Percentiles rank a stretch among this genome's conserved stretches.
Conservation (phyloP, 2,797 vertebrate genomes). For the Synanceia verrucosa region DNA sequence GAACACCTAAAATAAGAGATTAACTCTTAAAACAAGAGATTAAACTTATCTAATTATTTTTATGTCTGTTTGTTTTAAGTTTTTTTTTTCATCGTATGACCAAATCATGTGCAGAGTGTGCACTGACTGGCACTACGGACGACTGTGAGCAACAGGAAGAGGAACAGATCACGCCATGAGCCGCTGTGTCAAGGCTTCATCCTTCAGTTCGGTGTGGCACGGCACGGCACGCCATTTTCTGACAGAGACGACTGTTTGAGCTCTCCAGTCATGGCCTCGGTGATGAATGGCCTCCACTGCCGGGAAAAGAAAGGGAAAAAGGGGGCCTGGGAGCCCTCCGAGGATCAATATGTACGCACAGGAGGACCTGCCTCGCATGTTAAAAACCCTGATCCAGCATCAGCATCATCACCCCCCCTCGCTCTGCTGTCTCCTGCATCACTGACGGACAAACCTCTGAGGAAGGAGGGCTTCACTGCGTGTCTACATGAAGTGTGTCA, state of each 20-base stretch:
- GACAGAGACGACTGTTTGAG: constrained; percentile 77
- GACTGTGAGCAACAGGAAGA: constrained; percentile 54
- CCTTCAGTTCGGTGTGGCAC: constrained; percentile 47
- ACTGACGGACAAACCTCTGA: constrained; percentile 71
- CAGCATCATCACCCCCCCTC: constrained; percentile 3
- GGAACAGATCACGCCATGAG: constrained; percentile 53
- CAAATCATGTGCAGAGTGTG: too few species aligned
- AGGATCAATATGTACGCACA: constrained; percentile 81
- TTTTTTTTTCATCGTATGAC: too few species aligned
- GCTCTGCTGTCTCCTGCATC: constrained; percentile 67
- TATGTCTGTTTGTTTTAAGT: too few species aligned
- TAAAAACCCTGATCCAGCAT: constrained; percentile 72
- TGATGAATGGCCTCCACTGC: constrained; percentile 83
- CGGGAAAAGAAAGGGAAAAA: constrained; percentile 71
- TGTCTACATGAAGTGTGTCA: constrained; percentile 75
- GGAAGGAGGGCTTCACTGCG: constrained; percentile 55
- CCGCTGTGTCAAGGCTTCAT: constrained; percentile 61
- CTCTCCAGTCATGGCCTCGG: constrained; percentile 78
- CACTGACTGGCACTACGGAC: constrained; percentile 62
- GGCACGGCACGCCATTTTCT: constrained; percentile 61
- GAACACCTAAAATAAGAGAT: too few species aligned
- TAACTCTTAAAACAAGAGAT: too few species aligned
- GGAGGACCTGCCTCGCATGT: constrained; percentile 81
- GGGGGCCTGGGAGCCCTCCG: constrained; percentile 74
- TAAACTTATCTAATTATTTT: too few species aligned